Conservation (phyloP, 2,888 invertebrate species). For the Hydrotaea cyrtoneurina region DNA sequence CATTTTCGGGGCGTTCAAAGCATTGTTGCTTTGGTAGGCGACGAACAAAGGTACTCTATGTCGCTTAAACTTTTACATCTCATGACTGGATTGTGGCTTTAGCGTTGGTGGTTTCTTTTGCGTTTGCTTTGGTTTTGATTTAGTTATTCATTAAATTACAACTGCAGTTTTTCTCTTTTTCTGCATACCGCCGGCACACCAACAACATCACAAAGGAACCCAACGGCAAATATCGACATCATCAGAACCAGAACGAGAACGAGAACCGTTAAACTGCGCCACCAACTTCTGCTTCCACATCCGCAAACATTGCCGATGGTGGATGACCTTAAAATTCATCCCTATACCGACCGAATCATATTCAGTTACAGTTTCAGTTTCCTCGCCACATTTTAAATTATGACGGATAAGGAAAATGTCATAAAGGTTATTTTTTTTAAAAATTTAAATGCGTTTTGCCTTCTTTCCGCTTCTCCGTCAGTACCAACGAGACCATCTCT, state of each 20-base stretch:
- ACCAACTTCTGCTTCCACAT: background rate
- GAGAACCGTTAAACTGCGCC: slow-evolving; percentile 31
- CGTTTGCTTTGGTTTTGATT: slow-evolving; percentile 22
- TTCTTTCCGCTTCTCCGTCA: background rate
- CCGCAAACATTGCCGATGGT: slow-evolving; percentile 9
- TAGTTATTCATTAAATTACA: slow-evolving; percentile 43
- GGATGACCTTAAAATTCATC: slow-evolving; percentile 11
- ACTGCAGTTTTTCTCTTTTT: slow-evolving; percentile 50
- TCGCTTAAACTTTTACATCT: background rate
- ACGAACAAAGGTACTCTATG: slow-evolving; percentile 4
- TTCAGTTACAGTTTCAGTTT: background rate
- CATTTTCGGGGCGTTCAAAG: background rate
- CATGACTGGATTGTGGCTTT: background rate
- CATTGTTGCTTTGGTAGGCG: background rate
- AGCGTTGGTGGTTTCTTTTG: background rate
- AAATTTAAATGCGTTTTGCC: slow-evolving; percentile 5
- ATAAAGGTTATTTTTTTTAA: slow-evolving; percentile 37
- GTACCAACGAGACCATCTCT: slow-evolving; percentile 3
- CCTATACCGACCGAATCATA: background rate
- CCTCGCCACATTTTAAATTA: slow-evolving; percentile 18
- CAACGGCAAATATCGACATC: background rate
- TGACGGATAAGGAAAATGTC: slow-evolving; percentile 15
- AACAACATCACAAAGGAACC: background rate
- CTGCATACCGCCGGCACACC: slow-evolving; percentile 30
- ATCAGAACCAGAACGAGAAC: slow-evolving; percentile 10